phyloP scores from a whole-genome alignment of 2,888 invertebrate species.

The Drosophila paranaensis region DNA sequence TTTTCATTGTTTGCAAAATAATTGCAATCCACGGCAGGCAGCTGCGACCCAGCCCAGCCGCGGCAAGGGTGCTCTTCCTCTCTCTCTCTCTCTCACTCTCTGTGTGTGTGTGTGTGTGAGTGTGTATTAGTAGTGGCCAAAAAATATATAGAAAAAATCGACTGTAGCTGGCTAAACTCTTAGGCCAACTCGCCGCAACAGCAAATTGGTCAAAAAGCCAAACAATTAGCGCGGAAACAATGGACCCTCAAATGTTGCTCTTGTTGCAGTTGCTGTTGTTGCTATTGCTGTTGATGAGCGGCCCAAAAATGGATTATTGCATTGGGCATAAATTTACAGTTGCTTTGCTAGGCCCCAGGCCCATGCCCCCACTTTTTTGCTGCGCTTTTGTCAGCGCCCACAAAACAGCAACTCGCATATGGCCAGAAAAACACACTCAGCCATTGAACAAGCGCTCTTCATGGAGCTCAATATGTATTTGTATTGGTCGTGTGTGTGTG shows the following conservation, averaged over 20 bases:
- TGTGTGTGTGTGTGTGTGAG: neutral
- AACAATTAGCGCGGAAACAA: conserved; percentile 85
- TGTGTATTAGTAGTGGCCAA: conserved; percentile 33
- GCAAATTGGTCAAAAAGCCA: conserved; percentile 81
- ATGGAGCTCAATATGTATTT: conserved; percentile 37
- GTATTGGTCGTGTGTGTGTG: conserved; percentile 15
- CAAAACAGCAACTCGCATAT: conserved; percentile 56
- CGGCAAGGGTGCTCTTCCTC: neutral
- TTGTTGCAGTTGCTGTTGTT: conserved; percentile 12
- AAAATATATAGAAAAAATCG: conserved; percentile 9
- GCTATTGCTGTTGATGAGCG: conserved; percentile 74
- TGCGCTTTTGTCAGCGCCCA: conserved; percentile 34
- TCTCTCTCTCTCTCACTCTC: too few species aligned
- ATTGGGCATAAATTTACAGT: conserved; percentile 83
- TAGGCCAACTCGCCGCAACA: conserved; percentile 30
- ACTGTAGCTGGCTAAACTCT: conserved; percentile 29
- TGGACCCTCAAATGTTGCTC: conserved; percentile 81
- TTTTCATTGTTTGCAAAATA: conserved; percentile 84
- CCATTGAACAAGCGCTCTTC: conserved; percentile 37
- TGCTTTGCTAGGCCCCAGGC: conserved; percentile 38
- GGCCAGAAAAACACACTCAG: conserved; percentile 44
- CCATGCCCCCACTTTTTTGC: neutral
- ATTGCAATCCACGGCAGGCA: conserved; percentile 81
- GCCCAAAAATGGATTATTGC: conserved; percentile 84
- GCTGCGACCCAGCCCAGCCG: conserved; percentile 64